A percentile compares a stretch with the other conserved stretches of the same genome.
These are phyloP conservation scores for Turnix velox DNA, from an alignment of 2,113 vertebrate species.

Conservation along the genomic window DNA sequence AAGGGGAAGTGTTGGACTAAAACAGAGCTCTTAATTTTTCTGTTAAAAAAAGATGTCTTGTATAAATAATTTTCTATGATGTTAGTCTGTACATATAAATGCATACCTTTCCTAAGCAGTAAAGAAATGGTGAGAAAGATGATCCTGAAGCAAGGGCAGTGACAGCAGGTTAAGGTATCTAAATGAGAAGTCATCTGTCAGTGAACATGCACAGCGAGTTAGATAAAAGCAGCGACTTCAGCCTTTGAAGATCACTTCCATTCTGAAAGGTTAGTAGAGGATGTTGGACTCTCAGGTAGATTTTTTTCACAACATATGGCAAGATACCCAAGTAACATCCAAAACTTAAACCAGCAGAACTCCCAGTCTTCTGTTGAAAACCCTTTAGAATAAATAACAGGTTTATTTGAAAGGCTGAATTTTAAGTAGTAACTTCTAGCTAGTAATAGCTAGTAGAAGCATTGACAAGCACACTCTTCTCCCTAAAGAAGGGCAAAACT, in stretches of 20 bases:
- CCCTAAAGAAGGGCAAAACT: neutral
- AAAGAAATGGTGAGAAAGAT: neutral
- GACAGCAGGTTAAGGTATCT: neutral
- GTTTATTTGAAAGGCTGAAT: neutral
- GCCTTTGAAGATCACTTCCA: neutral
- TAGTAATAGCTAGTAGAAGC: neutral
- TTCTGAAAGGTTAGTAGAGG: neutral
- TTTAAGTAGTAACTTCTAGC: neutral
- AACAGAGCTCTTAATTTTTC: neutral
- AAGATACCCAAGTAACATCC: neutral
- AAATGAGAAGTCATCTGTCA: neutral
- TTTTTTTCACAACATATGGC: neutral
- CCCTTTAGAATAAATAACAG: neutral
- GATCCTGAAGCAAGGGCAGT: neutral
- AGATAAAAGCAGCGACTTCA: neutral
- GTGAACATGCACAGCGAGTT: fast-evolving
- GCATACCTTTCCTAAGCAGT: neutral
- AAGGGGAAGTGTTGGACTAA: neutral
- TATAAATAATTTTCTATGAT: neutral
- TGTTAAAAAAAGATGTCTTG: neutral
- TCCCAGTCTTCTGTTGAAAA: neutral
- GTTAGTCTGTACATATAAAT: neutral
- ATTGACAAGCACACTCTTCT: neutral
- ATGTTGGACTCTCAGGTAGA: neutral
- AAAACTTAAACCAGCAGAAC: neutral